These are phyloP conservation scores for Microctonus brassicae DNA, from an alignment of 2,888 invertebrate genomes.

Conservation along the genomic window DNA sequence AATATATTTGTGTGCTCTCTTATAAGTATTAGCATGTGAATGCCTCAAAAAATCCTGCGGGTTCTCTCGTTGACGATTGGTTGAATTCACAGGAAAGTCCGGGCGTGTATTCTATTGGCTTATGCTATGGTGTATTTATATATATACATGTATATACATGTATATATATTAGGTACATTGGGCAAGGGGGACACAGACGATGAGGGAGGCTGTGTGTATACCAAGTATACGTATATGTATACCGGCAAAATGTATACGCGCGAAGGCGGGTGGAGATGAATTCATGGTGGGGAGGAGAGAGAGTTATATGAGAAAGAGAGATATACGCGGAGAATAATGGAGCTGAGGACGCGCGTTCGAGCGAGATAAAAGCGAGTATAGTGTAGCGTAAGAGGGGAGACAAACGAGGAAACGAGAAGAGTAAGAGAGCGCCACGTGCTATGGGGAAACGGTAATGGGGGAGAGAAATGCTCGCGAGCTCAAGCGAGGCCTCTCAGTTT, in stretches of 20 bases:
- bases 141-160: too few relatives aligned
- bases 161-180: too few relatives aligned
- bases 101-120: constrained; percentile 45
- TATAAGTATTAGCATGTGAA: constrained; percentile 57
- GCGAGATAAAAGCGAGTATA: constrained; percentile 26
- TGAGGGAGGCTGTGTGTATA: constrained; percentile 45
- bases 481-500: constrained; percentile 58
- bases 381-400: neutral
- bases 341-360: constrained; percentile 35
- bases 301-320: constrained; percentile 39
- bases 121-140: neutral
- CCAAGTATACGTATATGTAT: constrained; percentile 30
- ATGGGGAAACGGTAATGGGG: constrained; percentile 63
- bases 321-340: constrained; percentile 8
- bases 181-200: constrained; percentile 28
- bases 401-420: constrained; percentile 37
- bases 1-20: neutral
- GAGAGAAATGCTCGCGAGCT: constrained; percentile 51
- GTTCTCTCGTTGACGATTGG: constrained; percentile 42
- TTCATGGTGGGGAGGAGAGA: too few relatives aligned
- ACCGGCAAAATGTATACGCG: neutral
- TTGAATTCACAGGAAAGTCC: constrained; percentile 47
- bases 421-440: constrained; percentile 63
- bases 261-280: constrained; percentile 15
- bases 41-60: constrained; percentile 54